Base-by-base conservation (phyloP, 2,888 invertebrate species). In the Netelia melanura region DNA sequence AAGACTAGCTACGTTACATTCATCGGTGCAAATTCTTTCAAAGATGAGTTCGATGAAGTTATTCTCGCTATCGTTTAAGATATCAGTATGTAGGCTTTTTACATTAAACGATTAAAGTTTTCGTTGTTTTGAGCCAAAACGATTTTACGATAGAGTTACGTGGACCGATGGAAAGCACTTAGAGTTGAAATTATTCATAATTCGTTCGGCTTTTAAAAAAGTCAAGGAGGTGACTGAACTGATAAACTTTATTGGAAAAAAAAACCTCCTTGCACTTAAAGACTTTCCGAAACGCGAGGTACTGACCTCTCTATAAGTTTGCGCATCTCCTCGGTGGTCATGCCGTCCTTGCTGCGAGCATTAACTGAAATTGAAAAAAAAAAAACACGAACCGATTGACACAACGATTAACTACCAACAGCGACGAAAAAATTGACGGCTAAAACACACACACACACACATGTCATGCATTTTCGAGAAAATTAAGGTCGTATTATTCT, bases 251-350 rank as follows among this genome's bases (percentile, higher is more conserved):
- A 78, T 65, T 65, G 62, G 17, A 54, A 23, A 62, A 78, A 17
- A 62, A 30, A 67, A 75, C 83, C 75, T 81, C 78, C 84, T 86
- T 79, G 77, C 65, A 58, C 77, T 70, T 62, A 81, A 48, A 61
- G 80, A 81, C 84, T 86, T 79, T 83, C 81, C 80, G 74, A 89
- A 88, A 89, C 89, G 88, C 91, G 89, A 90, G 89, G 91, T 94
- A 97, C 96, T 97, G 96, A 98, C 98, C 98, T 98, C 97, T 98
- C 98, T 95, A 98, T 97, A 95, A 98, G 97, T 96, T 98, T 98
- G 95, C 98, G 97, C 97, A 98, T 98, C 96, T 98, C 98, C 96
- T 98, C 98, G 95, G 97, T 97, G 95, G 97, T 96, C 96, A 97
- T 97, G 95, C 97, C 97, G 96, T 98, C 98, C 97, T 98, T 98